These are phyloP conservation scores for Pyralis farinalis DNA, from an alignment of 2,888 invertebrate genomes.

Conservation along the genomic window DNA sequence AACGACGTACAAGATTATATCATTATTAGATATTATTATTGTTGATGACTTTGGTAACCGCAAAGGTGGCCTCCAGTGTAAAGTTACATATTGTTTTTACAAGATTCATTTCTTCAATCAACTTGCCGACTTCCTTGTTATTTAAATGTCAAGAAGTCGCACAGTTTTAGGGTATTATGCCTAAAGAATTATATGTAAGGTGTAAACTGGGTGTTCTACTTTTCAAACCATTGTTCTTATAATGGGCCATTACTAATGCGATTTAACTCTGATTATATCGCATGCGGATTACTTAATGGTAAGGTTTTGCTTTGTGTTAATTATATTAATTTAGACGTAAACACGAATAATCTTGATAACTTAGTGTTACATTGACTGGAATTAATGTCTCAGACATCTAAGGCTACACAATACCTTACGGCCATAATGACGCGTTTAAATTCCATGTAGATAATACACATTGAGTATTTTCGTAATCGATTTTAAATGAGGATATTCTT, in stretches of 20 bases:
- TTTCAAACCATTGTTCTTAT: not conserved
- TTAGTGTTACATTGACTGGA: not conserved
- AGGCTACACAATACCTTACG: not conserved
- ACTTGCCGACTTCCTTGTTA: not conserved
- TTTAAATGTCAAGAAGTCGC: not conserved
- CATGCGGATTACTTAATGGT: no score
- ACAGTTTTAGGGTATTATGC: not conserved
- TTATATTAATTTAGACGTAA: no score
- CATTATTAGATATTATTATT: not conserved
- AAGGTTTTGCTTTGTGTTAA: no score
- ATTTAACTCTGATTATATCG: no score
- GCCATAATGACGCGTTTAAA: not conserved
- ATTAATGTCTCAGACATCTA: not conserved
- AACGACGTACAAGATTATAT: no score
- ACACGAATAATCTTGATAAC: no score
- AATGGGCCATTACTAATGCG: no score
- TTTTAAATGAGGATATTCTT: slow-evolving; percentile 43
- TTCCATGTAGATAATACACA: not conserved
- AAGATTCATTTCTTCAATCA: not conserved
- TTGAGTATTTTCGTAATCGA: slow-evolving; percentile 29
- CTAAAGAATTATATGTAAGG: not conserved
- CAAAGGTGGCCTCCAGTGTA: not conserved
- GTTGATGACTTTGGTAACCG: not conserved
- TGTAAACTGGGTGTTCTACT: not conserved
- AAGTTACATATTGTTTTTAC: not conserved